Conservation (phyloP, 1,140 invertebrate genomes). For the Melanaphis sacchari region DNA sequence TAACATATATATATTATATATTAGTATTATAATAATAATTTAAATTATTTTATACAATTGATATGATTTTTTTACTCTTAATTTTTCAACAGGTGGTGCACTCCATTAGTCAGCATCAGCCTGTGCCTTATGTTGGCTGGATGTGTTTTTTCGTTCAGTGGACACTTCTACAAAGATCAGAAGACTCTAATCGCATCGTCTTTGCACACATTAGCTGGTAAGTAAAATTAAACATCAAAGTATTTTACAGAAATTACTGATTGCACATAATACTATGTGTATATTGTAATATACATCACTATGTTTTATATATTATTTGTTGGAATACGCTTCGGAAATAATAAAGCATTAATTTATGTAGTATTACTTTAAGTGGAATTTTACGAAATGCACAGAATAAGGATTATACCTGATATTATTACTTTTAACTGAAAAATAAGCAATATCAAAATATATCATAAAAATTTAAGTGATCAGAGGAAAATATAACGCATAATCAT, state of each 20-base stretch:
- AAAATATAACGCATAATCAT: not conserved
- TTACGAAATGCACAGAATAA: not conserved
- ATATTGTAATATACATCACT: too few species aligned
- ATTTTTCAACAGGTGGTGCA: constrained; percentile 69
- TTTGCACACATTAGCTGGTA: constrained; percentile 72
- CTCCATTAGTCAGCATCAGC: constrained; percentile 69
- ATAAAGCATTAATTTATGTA: not conserved
- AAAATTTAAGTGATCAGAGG: not conserved
- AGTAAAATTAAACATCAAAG: not conserved
- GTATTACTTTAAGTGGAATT: not conserved
- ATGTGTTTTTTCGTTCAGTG: constrained; percentile 69
- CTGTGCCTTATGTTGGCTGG: constrained; percentile 68
- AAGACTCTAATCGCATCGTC: constrained; percentile 71
- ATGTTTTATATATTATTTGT: not conserved
- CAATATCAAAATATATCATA: not conserved
- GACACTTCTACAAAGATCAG: constrained; percentile 71
- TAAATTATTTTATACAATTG: too few species aligned
- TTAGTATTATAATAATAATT: too few species aligned
- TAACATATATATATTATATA: too few species aligned
- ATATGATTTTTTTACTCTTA: not conserved
- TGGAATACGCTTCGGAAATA: not conserved
- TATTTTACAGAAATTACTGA: not conserved
- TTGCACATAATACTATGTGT: not conserved
- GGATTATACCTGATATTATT: not conserved
- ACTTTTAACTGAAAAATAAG: not conserved